A percentile compares a stretch with the other conserved stretches of the same genome.
These are phyloP conservation scores for Diloba caeruleocephala DNA, from an alignment of 2,888 invertebrate species.

Conservation along the genomic window DNA sequence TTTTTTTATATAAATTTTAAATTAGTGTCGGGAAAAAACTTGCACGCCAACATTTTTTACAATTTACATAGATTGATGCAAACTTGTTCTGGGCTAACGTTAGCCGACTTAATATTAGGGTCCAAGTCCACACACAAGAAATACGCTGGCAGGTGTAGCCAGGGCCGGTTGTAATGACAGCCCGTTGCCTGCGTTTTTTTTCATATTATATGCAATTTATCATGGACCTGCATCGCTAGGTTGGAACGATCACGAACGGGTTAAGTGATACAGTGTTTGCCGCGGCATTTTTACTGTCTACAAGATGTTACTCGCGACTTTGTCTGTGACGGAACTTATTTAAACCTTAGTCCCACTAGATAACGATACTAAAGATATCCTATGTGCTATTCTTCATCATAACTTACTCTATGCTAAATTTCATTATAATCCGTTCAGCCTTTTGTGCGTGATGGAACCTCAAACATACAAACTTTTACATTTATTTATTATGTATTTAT, in stretches of 20 bases:
- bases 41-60: conserved; percentile 17
- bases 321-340: conserved; percentile 30
- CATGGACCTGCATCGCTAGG: conserved; percentile 11
- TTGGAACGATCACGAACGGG: conserved; percentile 23
- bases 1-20: conserved; percentile 11
- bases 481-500: too few relatives aligned
- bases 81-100: conserved; percentile 20
- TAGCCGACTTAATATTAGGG: conserved; percentile 43
- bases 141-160: conserved; percentile 46
- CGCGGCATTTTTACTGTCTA: conserved; percentile 14
- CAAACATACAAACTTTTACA: too few relatives aligned
- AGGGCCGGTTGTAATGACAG: conserved; percentile 48
- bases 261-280: conserved; percentile 29
- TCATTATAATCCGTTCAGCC: too few relatives aligned
- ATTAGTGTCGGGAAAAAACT: conserved; percentile 29
- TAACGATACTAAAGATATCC: too few relatives aligned
- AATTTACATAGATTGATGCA: conserved; percentile 34
- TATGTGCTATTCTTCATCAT: too few relatives aligned
- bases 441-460: too few relatives aligned
- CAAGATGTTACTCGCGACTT: too few relatives aligned
- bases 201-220: conserved; percentile 39
- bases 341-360: too few relatives aligned
- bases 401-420: too few relatives aligned
- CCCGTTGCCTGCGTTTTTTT: conserved; percentile 23
- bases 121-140: conserved; percentile 25